Conservation (phyloP, 2,797 vertebrate species). For the Vespertilio murinus region DNA sequence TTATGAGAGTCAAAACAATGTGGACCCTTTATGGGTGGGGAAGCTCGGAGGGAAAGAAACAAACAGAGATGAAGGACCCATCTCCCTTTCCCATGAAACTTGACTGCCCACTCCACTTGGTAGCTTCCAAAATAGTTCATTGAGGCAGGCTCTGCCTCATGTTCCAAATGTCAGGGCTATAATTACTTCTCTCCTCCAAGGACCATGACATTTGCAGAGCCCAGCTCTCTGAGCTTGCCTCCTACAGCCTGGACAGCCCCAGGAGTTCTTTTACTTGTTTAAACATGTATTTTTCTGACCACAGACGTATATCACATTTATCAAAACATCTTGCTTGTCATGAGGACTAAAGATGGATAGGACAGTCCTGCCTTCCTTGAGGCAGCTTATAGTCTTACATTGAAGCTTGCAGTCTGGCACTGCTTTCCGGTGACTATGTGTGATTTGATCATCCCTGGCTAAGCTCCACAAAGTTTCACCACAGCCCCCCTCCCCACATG, state of each 20-base stretch:
- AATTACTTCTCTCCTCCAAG: slow-evolving; percentile 51
- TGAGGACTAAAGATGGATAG: not conserved
- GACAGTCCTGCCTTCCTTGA: not conserved
- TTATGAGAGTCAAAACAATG: not conserved
- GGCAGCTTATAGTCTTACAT: not conserved
- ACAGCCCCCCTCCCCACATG: rapidly evolving
- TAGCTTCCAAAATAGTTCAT: slow-evolving; percentile 12
- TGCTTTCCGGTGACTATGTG: not conserved
- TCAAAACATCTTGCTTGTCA: slow-evolving; percentile 38
- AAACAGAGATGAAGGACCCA: not conserved
- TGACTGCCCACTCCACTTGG: not conserved
- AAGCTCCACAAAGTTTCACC: not conserved
- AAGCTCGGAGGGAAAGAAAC: not conserved
- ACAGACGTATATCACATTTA: slow-evolving; percentile 18
- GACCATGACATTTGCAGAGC: slow-evolving; percentile 60
- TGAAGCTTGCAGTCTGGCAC: not conserved
- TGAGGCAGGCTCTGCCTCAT: not conserved
- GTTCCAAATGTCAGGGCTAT: slow-evolving; percentile 66
- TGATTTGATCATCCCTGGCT: not conserved
- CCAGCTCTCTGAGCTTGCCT: not conserved
- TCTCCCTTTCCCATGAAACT: not conserved
- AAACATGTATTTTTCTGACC: slow-evolving; percentile 42
- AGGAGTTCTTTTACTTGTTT: not conserved
- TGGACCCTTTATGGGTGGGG: not conserved
- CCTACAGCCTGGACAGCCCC: not conserved